Percentiles rank a stretch among this genome's conserved stretches.
phyloP scores from a whole-genome alignment of 2,797 vertebrate species.

The Pristis pectinata region DNA sequence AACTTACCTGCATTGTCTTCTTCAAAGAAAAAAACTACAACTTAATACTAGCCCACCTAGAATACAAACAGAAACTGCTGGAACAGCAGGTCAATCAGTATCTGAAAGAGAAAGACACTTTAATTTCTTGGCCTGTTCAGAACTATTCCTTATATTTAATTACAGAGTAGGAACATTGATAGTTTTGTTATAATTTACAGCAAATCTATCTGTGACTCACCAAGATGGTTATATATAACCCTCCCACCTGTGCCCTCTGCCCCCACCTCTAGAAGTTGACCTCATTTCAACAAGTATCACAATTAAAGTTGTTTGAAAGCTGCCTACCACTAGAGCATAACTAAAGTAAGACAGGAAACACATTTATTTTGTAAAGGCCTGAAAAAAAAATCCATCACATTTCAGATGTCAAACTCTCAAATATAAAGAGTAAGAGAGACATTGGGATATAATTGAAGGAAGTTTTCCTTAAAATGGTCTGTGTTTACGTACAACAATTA shows the following conservation, averaged over 20 bases:
- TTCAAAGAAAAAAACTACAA: constrained; percentile 16
- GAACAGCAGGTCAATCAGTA: constrained; percentile 16
- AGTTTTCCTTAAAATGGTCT: not conserved
- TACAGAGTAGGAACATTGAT: not conserved
- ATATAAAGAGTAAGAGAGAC: not conserved
- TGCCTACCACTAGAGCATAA: not conserved
- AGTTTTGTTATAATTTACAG: not conserved
- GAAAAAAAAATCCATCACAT: not conserved
- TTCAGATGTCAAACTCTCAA: not conserved
- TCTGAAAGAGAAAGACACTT: constrained; percentile 20
- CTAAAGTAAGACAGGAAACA: not conserved
- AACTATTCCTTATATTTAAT: not conserved
- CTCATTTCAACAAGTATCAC: not conserved
- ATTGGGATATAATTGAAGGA: not conserved
- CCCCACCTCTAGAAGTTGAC: not conserved
- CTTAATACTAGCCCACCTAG: not conserved
- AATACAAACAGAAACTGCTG: constrained; percentile 22
- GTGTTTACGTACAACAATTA: not conserved
- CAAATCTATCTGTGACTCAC: not conserved
- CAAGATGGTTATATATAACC: not conserved
- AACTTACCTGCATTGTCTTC: not conserved
- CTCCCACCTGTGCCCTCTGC: not conserved
- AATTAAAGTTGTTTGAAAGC: not conserved
- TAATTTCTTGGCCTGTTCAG: constrained; percentile 6
- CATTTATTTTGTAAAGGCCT: not conserved